These are phyloP conservation scores for Danio albolineatus DNA, from an alignment of 2,797 vertebrate species.

Conservation along the genomic window DNA sequence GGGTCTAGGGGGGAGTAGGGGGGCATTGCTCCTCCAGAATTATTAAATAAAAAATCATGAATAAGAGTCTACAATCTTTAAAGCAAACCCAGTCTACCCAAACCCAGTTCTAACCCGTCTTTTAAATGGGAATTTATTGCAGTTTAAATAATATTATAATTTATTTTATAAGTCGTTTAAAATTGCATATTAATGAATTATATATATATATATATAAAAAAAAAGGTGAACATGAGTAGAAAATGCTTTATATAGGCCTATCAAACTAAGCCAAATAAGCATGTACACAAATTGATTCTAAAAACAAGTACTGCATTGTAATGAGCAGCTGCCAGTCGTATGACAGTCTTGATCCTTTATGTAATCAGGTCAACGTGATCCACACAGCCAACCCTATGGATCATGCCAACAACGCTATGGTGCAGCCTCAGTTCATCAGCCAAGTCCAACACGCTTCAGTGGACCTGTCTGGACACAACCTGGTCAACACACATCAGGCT, in stretches of 20 bases:
- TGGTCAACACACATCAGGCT: slow-evolving; percentile 91
- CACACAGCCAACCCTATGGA: slow-evolving; percentile 92
- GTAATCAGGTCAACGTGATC: slow-evolving; percentile 91
- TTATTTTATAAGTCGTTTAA: too few relatives aligned
- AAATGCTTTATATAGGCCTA: neutral
- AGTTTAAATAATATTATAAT: too few relatives aligned
- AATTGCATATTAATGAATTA: too few relatives aligned
- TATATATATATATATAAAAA: too few relatives aligned
- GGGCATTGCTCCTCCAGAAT: too few relatives aligned
- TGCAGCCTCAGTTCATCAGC: slow-evolving; percentile 94
- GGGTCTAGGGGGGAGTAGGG: too few relatives aligned
- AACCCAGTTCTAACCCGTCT: too few relatives aligned
- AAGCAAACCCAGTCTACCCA: too few relatives aligned
- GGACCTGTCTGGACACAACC: slow-evolving; percentile 95
- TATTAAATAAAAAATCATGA: too few relatives aligned
- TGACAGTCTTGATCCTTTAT: slow-evolving; percentile 14
- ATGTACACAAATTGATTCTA: neutral
- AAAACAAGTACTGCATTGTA: neutral
- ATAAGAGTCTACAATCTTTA: too few relatives aligned
- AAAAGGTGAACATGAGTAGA: neutral
- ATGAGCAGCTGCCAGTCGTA: neutral
- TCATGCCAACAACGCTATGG: slow-evolving; percentile 90
- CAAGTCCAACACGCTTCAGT: slow-evolving; percentile 92
- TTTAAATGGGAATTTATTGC: too few relatives aligned
- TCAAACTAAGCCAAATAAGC: slow-evolving; percentile 6